phyloP scores from a whole-genome alignment of 2,113 vertebrate species.

The Aix galericulata region DNA sequence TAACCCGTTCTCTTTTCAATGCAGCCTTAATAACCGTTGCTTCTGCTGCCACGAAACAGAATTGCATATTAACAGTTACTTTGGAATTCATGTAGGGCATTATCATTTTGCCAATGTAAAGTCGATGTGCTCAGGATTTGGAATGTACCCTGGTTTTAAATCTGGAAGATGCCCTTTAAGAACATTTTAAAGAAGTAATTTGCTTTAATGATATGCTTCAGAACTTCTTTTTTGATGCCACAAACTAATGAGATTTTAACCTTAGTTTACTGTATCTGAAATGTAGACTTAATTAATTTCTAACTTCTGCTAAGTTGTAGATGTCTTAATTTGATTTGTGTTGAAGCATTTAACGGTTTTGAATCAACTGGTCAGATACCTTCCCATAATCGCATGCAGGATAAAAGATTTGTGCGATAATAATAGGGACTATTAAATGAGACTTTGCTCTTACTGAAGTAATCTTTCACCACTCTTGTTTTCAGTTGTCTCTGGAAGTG shows the following conservation, averaged over 20 bases:
- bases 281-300: background rate
- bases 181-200: slow-evolving; percentile 13
- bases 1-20: slow-evolving; percentile 27
- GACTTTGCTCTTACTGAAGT: background rate
- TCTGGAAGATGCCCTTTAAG: background rate
- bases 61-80: background rate
- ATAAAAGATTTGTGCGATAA: background rate
- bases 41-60: background rate
- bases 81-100: slow-evolving; percentile 26
- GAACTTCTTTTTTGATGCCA: background rate
- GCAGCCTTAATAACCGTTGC: background rate
- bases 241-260: slow-evolving; percentile 20
- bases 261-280: background rate
- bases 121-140: slow-evolving; percentile 1
- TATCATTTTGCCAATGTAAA: slow-evolving; percentile 17
- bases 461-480: background rate
- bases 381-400: background rate
- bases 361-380: background rate
- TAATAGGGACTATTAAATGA: background rate
- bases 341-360: slow-evolving; percentile 23
- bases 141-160: background rate
- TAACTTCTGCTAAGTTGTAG: slow-evolving; percentile 5
- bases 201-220: slow-evolving; percentile 3
- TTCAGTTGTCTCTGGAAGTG: background rate
- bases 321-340: slow-evolving; percentile 20